Percentiles rank a stretch among this genome's conserved stretches.
These are phyloP conservation scores for Cyphotilapia sp. DNA, from an alignment of 2,113 vertebrate species.

Conservation along the genomic window DNA sequence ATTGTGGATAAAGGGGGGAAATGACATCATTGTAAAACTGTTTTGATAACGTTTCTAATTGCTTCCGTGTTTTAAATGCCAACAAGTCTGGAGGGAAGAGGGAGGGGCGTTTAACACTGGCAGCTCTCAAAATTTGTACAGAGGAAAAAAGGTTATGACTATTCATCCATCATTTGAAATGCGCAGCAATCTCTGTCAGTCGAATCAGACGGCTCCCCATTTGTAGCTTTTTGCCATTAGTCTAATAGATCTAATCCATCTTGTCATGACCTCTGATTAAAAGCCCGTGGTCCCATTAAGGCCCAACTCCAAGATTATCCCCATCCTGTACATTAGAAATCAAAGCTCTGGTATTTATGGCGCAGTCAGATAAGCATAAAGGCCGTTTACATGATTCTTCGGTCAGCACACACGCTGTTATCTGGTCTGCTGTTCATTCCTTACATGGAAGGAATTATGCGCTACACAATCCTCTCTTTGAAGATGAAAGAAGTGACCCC, in stretches of 20 bases:
- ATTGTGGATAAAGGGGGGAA: constrained; percentile 30
- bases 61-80: constrained; percentile 56
- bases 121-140: constrained; percentile 34
- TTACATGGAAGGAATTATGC: constrained; percentile 44
- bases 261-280: constrained; percentile 58
- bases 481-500: constrained; percentile 44
- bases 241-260: constrained; percentile 64
- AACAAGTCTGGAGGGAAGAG: not conserved
- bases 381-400: not conserved
- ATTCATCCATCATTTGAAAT: constrained; percentile 58
- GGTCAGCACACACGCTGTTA: constrained; percentile 3
- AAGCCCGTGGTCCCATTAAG: constrained; percentile 48
- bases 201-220: constrained; percentile 27
- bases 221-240: constrained; percentile 55
- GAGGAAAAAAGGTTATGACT: constrained; percentile 31
- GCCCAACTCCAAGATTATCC: constrained; percentile 47
- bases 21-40: constrained; percentile 56
- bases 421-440: constrained; percentile 28
- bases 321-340: constrained; percentile 57
- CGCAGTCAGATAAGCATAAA: constrained; percentile 30
- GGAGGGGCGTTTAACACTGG: not conserved
- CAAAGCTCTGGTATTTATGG: constrained; percentile 49
- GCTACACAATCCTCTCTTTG: constrained; percentile 23
- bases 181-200: constrained; percentile 26
- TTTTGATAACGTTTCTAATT: constrained; percentile 68